Conservation (phyloP, 2,797 vertebrate genomes). For the Pogonophryne albipinna region DNA sequence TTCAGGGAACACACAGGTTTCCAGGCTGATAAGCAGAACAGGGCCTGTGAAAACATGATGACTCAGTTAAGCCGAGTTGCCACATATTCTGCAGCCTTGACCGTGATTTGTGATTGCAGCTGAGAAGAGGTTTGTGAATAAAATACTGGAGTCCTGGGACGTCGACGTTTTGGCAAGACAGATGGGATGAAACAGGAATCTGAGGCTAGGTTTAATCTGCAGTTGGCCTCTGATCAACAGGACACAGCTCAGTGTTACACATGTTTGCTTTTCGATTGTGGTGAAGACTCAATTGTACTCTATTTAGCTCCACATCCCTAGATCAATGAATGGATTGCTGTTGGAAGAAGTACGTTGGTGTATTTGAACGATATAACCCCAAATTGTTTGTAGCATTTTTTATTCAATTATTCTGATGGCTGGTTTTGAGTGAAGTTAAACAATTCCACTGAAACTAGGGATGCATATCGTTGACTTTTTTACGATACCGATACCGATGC, state of each 20-base stretch:
- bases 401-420: background rate
- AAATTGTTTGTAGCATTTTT: background rate
- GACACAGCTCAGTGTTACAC: slow-evolving; percentile 16
- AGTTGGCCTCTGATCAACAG: slow-evolving; percentile 21
- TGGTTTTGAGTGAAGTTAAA: background rate
- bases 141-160: slow-evolving; percentile 38
- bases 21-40: slow-evolving; percentile 63
- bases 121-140: slow-evolving; percentile 26
- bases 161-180: slow-evolving; percentile 37
- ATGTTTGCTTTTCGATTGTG: slow-evolving; percentile 8
- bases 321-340: background rate
- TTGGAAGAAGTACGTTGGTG: background rate
- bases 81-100: slow-evolving; percentile 22
- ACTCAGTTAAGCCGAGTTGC: slow-evolving; percentile 51
- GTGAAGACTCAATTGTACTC: slow-evolving; percentile 10
- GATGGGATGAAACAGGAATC: slow-evolving; percentile 20
- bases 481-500: too few species aligned
- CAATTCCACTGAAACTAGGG: background rate
- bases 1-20: slow-evolving; percentile 69
- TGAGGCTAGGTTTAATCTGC: slow-evolving; percentile 29
- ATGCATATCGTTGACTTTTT: too few species aligned
- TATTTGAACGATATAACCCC: background rate
- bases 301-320: background rate
- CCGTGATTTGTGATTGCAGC: slow-evolving; percentile 45
- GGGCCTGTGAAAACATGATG: slow-evolving; percentile 66